Percentiles rank a stretch among this genome's conserved stretches.
Conservation (phyloP, 1,140 invertebrate genomes). For the Brachystomella parvula region DNA sequence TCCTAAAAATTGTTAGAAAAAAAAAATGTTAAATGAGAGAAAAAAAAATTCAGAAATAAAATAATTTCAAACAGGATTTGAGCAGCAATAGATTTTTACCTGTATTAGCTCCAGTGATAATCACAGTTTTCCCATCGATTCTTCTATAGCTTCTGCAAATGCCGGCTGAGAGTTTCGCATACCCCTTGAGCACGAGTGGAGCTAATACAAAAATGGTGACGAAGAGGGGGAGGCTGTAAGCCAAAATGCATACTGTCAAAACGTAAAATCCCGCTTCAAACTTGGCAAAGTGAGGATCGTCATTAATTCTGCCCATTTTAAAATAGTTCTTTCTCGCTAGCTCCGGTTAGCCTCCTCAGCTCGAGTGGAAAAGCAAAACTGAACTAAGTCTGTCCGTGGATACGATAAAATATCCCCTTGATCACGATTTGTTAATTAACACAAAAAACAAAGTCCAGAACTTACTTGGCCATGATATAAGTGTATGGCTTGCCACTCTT, state of each 20-base stretch:
- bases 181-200: conserved; percentile 40
- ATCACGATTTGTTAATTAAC: no score
- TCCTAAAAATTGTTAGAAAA: conserved; percentile 46
- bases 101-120: conserved; percentile 50
- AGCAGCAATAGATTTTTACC: conserved; percentile 39
- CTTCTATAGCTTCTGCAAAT: conserved; percentile 48
- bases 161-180: conserved; percentile 42
- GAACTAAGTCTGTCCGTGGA: no score
- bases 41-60: background rate
- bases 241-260: background rate
- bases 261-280: background rate
- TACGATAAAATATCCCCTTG: no score
- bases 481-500: no score
- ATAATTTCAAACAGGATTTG: background rate
- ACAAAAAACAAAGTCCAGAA: no score
- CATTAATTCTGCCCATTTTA: background rate
- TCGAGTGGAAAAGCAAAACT: no score
- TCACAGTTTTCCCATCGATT: conserved; percentile 46
- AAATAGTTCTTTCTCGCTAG: no score
- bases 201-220: background rate
- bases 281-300: background rate
- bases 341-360: no score
- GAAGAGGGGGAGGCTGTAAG: background rate
- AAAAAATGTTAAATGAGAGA: background rate
- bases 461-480: no score